phyloP scores from a whole-genome alignment of 2,888 invertebrate species.

The Theretra japonica region DNA sequence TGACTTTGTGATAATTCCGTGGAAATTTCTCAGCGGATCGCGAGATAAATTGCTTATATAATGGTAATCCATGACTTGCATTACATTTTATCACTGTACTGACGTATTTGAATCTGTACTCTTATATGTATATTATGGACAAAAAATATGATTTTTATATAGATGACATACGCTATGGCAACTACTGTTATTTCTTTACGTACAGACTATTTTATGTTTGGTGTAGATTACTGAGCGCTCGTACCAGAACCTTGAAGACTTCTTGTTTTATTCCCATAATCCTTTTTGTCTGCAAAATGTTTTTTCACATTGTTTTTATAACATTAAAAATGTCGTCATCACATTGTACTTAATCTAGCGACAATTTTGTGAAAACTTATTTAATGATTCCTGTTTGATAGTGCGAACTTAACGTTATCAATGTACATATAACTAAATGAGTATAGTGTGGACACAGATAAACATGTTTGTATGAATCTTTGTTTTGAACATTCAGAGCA shows the following conservation, averaged over 20 bases:
- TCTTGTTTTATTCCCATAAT: conserved; percentile 16
- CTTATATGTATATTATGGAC: background rate
- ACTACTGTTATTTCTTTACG: background rate
- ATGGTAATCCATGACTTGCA: background rate
- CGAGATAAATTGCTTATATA: conserved; percentile 6
- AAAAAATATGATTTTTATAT: background rate
- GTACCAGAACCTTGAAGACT: conserved; percentile 9
- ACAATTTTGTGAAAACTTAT: conserved; percentile 23
- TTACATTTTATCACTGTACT: background rate
- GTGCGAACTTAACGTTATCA: conserved; percentile 39
- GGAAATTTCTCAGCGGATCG: background rate
- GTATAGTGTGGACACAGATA: conserved; percentile 38
- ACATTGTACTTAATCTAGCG: conserved; percentile 23
- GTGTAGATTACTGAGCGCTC: background rate
- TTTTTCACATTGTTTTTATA: conserved; percentile 13
- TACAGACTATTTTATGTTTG: background rate
- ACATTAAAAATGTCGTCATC: conserved; percentile 15
- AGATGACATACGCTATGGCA: background rate
- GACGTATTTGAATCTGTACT: background rate
- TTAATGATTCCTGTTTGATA: conserved; percentile 31
- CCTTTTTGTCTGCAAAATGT: conserved; percentile 3
- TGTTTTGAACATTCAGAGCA: conserved; percentile 34
- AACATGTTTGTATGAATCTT: conserved; percentile 43
- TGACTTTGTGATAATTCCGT: conserved; percentile 7
- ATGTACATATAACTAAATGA: conserved; percentile 35